These are phyloP conservation scores for Theodoxus fluviatilis DNA, from an alignment of 2,888 invertebrate species.

Conservation along the genomic window DNA sequence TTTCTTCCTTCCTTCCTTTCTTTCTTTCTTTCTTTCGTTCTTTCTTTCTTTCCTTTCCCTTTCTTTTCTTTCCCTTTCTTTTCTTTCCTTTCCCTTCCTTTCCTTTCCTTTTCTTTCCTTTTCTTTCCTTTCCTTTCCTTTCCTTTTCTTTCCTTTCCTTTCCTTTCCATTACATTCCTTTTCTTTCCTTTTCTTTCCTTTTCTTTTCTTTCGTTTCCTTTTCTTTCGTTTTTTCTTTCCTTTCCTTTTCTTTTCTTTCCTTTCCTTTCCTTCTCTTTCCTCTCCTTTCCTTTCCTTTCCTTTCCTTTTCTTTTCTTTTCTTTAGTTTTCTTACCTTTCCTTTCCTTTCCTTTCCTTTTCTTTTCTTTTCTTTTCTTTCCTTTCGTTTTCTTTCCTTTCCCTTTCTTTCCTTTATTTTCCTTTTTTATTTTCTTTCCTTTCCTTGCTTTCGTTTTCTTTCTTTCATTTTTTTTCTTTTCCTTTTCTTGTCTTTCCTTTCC, in stretches of 20 bases:
- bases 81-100: slow-evolving; percentile 5
- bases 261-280: not conserved
- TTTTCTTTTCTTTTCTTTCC: not conserved
- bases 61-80: not conserved
- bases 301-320: not conserved
- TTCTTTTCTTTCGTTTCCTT: not conserved
- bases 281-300: not conserved
- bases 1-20: not conserved
- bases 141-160: not conserved
- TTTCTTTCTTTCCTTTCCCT: not conserved
- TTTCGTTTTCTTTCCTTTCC: not conserved
- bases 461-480: not conserved
- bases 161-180: not conserved
- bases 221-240: not conserved
- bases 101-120: not conserved
- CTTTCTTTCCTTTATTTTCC: not conserved
- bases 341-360: not conserved
- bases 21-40: slow-evolving; percentile 6
- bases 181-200: not conserved
- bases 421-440: not conserved
- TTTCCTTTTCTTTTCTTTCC: not conserved
- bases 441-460: not conserved
- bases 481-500: not conserved
- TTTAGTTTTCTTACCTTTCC: not conserved
- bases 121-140: not conserved